Evolutionary conservation across 2,113 vertebrate genomes (phyloP).

Genomic region (Phylloscopus trochilus): DNA sequence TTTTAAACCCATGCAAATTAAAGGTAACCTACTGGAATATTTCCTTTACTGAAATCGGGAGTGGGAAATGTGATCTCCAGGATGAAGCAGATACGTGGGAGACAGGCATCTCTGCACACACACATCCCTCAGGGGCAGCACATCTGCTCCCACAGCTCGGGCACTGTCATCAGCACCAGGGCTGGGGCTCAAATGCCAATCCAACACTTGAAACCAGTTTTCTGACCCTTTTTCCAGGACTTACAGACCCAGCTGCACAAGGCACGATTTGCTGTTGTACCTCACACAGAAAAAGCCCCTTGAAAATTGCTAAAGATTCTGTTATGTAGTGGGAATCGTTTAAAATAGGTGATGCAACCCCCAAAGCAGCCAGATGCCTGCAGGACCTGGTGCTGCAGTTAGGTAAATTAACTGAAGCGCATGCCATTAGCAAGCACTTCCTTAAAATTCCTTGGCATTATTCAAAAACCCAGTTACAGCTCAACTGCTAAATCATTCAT

Average conservation of each 20-base stretch:
- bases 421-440: not conserved
- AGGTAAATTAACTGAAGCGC: not conserved
- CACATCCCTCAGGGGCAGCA: not conserved
- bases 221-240: not conserved
- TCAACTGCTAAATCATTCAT: not conserved
- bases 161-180: not conserved
- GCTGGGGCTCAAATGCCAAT: not conserved
- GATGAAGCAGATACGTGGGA: not conserved
- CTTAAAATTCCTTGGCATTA: not conserved
- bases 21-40: not conserved
- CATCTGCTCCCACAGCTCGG: not conserved
- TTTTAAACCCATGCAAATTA: not conserved
- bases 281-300: not conserved
- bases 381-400: not conserved
- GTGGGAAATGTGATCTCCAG: not conserved
- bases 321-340: accelerated
- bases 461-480: not conserved
- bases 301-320: not conserved
- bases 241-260: not conserved
- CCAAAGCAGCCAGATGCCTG: not conserved
- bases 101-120: not conserved
- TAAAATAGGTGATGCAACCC: not conserved
- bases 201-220: not conserved
- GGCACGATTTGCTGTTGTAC: not conserved
- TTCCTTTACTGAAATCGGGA: not conserved